Evolutionary conservation across 2,797 vertebrate species (phyloP).

Genomic region (Bufotes viridis): DNA sequence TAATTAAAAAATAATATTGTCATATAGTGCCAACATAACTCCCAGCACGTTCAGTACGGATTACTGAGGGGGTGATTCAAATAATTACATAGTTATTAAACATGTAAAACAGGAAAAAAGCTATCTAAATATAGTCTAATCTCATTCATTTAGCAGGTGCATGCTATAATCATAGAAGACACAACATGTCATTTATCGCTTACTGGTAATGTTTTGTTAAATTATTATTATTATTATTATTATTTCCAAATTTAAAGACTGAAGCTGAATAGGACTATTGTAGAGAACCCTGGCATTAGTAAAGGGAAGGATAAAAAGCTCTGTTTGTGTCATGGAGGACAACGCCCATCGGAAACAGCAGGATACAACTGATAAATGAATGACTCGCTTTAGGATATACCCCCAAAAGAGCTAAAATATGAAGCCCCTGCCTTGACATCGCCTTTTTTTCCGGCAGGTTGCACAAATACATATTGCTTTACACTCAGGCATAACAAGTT

Average conservation of each 20-base stretch:
- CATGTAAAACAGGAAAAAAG: not conserved
- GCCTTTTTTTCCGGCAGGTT: not conserved
- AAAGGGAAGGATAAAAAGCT: not conserved
- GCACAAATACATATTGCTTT: not conserved
- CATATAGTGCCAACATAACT: not conserved
- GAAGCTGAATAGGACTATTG: not conserved
- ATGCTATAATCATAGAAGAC: not conserved
- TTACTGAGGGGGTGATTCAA: constrained; percentile 6
- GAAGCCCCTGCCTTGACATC: not conserved
- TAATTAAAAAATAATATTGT: constrained; percentile 13
- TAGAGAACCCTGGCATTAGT: not conserved
- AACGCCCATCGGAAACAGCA: not conserved
- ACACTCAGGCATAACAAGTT: not conserved
- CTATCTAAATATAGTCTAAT: not conserved
- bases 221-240: constrained; percentile 3
- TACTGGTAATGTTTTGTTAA: constrained; percentile 10
- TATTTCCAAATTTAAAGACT: not conserved
- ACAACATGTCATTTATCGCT: not conserved
- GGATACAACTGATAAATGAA: not conserved
- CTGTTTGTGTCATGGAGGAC: not conserved
- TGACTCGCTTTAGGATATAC: not conserved
- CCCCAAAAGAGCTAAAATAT: not conserved
- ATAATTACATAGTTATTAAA: not conserved
- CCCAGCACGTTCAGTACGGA: not conserved
- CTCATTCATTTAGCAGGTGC: not conserved